Evolutionary conservation across 2,888 invertebrate species (phyloP).

Genomic region (Portevinia maculata): DNA sequence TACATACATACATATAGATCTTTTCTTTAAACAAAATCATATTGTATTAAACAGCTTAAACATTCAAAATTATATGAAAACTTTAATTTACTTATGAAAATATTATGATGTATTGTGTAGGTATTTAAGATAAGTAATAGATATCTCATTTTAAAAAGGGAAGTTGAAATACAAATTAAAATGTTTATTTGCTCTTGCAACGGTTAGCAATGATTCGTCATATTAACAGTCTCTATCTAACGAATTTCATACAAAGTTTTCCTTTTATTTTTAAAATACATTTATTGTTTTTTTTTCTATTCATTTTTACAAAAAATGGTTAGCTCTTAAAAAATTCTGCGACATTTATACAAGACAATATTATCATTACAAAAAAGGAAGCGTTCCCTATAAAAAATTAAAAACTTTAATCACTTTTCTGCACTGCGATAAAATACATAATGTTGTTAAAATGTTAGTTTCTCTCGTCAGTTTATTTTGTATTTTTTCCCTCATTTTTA

Average conservation of each 20-base stretch:
- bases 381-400: constrained; percentile 53
- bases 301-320: constrained; percentile 52
- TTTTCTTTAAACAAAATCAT: too few species aligned
- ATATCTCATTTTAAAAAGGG: constrained; percentile 11
- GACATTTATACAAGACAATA: constrained; percentile 52
- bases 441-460: constrained; percentile 26
- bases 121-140: too few species aligned
- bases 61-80: too few species aligned
- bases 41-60: not conserved
- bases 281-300: constrained; percentile 22
- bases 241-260: constrained; percentile 26
- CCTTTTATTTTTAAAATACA: constrained; percentile 5
- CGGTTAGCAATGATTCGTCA: constrained; percentile 19
- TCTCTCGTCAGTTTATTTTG: constrained; percentile 25
- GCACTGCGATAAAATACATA: constrained; percentile 2
- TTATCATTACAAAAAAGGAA: constrained; percentile 40
- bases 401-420: constrained; percentile 42
- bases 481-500: constrained; percentile 33
- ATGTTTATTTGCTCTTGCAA: not conserved
- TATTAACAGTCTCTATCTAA: constrained; percentile 46
- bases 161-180: not conserved
- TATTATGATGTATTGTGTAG: too few species aligned
- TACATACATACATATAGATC: too few species aligned
- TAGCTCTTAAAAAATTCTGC: constrained; percentile 23
- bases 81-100: too few species aligned